Percentiles rank a stretch among this genome's conserved stretches.
Conservation (phyloP, 2,797 vertebrate genomes). For the Hippoglossus hippoglossus region DNA sequence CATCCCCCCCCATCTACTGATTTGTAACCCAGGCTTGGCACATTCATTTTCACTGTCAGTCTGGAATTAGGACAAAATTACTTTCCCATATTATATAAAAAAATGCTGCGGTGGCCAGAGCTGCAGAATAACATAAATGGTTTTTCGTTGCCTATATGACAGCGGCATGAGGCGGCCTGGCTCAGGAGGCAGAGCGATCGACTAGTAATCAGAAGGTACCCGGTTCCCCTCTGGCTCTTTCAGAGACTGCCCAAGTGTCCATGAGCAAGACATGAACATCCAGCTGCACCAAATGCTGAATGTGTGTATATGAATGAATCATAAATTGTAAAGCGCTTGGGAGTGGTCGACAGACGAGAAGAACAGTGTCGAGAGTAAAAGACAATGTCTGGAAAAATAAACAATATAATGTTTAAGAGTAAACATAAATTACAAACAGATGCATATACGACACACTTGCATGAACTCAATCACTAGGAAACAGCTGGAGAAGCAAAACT, state of each 20-base stretch:
- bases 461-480: conserved; percentile 9
- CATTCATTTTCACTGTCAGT: conserved; percentile 78
- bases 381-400: background rate
- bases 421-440: conserved; percentile 13
- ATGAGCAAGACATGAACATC: too few species aligned
- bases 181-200: background rate
- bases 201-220: background rate
- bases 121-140: conserved; percentile 33
- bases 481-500: conserved; percentile 24
- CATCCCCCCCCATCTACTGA: conserved; percentile 70
- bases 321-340: background rate
- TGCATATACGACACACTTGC: conserved; percentile 8
- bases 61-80: conserved; percentile 73
- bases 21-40: conserved; percentile 74
- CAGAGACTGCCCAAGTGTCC: too few species aligned
- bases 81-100: conserved; percentile 71
- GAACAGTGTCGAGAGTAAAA: background rate
- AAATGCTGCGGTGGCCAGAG: conserved; percentile 58
- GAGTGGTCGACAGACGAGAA: background rate
- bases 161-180: conserved; percentile 15
- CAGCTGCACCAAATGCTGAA: background rate
- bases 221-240: background rate
- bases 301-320: background rate
- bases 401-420: background rate
- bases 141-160: conserved; percentile 22